Conservation (phyloP, 1,140 invertebrate species). For the Frieseomelitta varia region DNA sequence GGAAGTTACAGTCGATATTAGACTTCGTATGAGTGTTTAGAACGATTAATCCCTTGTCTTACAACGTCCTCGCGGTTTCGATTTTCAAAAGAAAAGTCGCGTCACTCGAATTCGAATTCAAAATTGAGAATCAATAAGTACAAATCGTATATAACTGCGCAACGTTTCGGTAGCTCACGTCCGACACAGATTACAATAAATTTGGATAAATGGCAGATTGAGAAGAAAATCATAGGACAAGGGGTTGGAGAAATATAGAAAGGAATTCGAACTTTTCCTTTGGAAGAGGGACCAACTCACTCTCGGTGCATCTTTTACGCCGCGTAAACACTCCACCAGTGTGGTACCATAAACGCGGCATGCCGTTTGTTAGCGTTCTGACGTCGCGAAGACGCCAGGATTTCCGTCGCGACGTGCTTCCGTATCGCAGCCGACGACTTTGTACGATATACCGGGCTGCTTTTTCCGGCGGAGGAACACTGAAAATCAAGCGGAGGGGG, state of each 20-base stretch:
- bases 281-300: constrained; percentile 7
- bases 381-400: constrained; percentile 68
- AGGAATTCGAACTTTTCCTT: too few relatives aligned
- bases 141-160: too few relatives aligned
- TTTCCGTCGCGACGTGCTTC: constrained; percentile 74
- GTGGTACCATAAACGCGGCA: neutral
- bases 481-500: neutral
- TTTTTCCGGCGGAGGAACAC: neutral
- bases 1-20: too few relatives aligned
- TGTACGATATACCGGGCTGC: too few relatives aligned
- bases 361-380: constrained; percentile 72
- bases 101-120: too few relatives aligned
- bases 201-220: neutral
- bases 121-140: too few relatives aligned
- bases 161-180: too few relatives aligned
- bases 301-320: neutral
- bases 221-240: too few relatives aligned
- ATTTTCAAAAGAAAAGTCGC: too few relatives aligned
- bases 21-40: too few relatives aligned
- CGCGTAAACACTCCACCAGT: constrained; percentile 17
- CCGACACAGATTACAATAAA: neutral
- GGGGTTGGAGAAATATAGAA: neutral
- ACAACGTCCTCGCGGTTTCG: too few relatives aligned
- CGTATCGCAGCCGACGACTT: constrained; percentile 51
- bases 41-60: too few relatives aligned